phyloP scores from a whole-genome alignment of 2,113 vertebrate genomes.

The Orycteropus afer region DNA sequence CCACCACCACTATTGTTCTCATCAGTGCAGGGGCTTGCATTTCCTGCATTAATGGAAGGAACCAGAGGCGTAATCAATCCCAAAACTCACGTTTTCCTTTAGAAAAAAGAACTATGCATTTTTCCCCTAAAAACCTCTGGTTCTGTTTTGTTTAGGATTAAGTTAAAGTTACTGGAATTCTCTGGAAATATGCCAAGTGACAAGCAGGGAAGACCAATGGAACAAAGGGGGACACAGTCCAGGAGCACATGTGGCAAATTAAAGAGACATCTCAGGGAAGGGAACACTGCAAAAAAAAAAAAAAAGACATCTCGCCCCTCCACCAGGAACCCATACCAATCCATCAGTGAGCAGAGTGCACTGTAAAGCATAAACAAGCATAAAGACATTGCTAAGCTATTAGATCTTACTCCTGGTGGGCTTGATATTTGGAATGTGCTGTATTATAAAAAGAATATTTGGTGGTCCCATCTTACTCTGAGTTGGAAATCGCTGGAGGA shows the following conservation, averaged over 20 bases:
- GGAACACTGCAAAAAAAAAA: too few species aligned
- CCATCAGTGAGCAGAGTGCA: not conserved
- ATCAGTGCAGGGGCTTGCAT: not conserved
- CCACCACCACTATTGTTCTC: not conserved
- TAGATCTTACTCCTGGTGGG: not conserved
- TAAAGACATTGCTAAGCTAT: not conserved
- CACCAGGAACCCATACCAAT: not conserved
- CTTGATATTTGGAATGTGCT: not conserved
- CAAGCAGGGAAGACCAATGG: not conserved
- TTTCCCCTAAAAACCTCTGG: not conserved
- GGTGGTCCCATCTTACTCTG: not conserved
- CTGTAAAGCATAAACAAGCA: not conserved
- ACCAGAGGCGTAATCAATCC: not conserved
- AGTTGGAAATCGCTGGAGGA: constrained; percentile 8
- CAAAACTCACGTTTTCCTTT: not conserved
- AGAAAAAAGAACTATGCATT: not conserved
- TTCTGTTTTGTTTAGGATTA: not conserved
- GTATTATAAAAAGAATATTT: not conserved
- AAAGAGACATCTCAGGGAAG: too few species aligned
- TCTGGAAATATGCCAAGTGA: not conserved
- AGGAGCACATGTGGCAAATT: not conserved
- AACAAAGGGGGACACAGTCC: not conserved
- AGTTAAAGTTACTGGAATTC: not conserved
- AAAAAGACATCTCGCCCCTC: not conserved
- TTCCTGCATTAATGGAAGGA: not conserved